phyloP scores from a whole-genome alignment of 2,797 vertebrate species.

The Adrianichthys oophorus region DNA sequence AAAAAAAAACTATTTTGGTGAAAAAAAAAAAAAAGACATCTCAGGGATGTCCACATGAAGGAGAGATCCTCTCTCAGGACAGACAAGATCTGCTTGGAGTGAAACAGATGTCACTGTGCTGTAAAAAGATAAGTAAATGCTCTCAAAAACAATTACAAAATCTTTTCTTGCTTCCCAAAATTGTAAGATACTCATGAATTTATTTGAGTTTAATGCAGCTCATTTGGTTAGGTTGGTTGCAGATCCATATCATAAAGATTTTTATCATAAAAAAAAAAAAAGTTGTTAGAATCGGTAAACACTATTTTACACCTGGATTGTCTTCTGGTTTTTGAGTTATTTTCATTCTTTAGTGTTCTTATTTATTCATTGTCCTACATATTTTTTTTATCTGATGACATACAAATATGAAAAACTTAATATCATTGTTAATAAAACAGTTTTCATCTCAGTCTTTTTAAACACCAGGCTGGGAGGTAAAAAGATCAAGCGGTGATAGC shows the following conservation, averaged over 20 bases:
- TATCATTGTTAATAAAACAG: no score
- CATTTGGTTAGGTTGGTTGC: slow-evolving; percentile 13
- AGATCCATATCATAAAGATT: slow-evolving; percentile 46
- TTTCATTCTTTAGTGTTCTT: slow-evolving; percentile 27
- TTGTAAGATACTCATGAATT: slow-evolving; percentile 15
- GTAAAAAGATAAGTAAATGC: slow-evolving; percentile 53
- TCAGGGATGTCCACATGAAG: no score
- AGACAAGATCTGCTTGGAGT: slow-evolving; percentile 38
- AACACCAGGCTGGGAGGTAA: slow-evolving; percentile 22
- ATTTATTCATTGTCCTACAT: slow-evolving; percentile 21
- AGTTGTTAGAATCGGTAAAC: slow-evolving; percentile 58
- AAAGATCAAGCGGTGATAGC: slow-evolving; percentile 26
- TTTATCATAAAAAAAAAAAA: slow-evolving; percentile 49
- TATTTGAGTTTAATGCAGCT: slow-evolving; percentile 17
- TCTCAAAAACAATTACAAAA: slow-evolving; percentile 9
- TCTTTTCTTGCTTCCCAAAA: slow-evolving; percentile 33
- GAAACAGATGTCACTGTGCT: not conserved
- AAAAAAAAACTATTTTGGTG: no score
- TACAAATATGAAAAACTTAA: slow-evolving; percentile 27
- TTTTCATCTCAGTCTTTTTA: not conserved
- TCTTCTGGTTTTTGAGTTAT: slow-evolving; percentile 28
- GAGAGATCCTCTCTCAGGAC: no score
- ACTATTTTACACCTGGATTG: slow-evolving; percentile 36
- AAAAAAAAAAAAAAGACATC: no score
- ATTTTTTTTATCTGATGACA: slow-evolving; percentile 25